Evolutionary conservation across 2,113 vertebrate species (phyloP), one percentile per base, ranked within the genome.

Genomic region (Cyprinodon brontotheroides): DNA sequence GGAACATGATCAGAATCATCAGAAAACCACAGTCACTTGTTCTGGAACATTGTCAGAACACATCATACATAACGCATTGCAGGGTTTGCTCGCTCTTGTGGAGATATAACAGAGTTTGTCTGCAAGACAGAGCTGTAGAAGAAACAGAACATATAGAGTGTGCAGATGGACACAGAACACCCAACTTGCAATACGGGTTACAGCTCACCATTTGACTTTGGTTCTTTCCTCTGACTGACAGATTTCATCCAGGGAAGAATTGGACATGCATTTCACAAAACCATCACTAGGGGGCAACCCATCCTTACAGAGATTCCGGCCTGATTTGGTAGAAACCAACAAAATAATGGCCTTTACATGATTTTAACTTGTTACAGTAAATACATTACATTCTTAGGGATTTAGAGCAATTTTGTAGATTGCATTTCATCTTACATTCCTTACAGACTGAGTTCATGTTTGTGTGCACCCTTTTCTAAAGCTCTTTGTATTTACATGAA

Each of bases 191-290:
- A 43, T 4, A 29, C 29, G 15, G 48, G 2, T 14, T 40, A 0
- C 0, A 13, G 29, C 82, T 88, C 85, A 94, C 92, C 93, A 94
- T 47, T 74, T 80, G 4, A 92, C 11, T 4, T 17, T 45, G 7
- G 81, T 43, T 2, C 5, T 8, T 6, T 11, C 60, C n/a, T 70
- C 59, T 0, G 59, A 63, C 39, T n/a, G 68, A 50, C 92, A 93
- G 65, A 87, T 20, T 0, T 91, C 76, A 2, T 74, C 70, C 43
- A 87, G 68, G 14, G 90, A 29, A 15, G 83, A 80, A 0, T 70
- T 66, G 50, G 89, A 90, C 0, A 65, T 83, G 64, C 92, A 93
- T 36, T 78, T 79, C 80, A 93, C 81, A 80, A 90, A 91, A 0
- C 43, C 13, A 8, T 78, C 90, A 76, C 61, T 65, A 61, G 91